These are phyloP conservation scores for Parochlus steinenii DNA, from an alignment of 2,888 invertebrate genomes.

Conservation along the genomic window DNA sequence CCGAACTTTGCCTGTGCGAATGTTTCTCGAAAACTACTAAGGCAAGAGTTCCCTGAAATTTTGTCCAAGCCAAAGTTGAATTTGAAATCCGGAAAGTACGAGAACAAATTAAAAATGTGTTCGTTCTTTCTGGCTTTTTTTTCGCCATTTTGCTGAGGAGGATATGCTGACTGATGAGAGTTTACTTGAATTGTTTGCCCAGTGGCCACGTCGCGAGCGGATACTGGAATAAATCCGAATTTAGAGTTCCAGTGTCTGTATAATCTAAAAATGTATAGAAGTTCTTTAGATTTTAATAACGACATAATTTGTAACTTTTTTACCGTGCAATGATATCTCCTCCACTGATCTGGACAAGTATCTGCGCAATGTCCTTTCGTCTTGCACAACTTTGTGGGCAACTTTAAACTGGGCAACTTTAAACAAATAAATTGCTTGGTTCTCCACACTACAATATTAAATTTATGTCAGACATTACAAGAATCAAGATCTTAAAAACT, in stretches of 20 bases:
- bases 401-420: constrained; percentile 41
- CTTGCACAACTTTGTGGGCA: constrained; percentile 50
- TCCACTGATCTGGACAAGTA: constrained; percentile 57
- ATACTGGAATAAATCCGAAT: constrained; percentile 40
- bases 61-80: constrained; percentile 7
- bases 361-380: constrained; percentile 41
- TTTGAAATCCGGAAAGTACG: constrained; percentile 1
- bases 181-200: constrained; percentile 22
- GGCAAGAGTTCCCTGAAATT: no score
- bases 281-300: constrained; percentile 1
- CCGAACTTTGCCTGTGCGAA: no score
- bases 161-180: constrained; percentile 26
- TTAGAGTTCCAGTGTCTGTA: constrained; percentile 27
- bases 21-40: no score
- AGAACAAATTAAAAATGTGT: background rate
- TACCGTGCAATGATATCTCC: constrained; percentile 57
- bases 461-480: constrained; percentile 10
- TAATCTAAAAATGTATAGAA: constrained; percentile 25
- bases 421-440: constrained; percentile 37
- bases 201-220: constrained; percentile 38
- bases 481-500: constrained; percentile 17
- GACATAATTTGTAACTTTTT: constrained; percentile 17
- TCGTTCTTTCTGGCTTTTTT: background rate
- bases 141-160: background rate
- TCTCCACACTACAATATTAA: constrained; percentile 45